Conservation (phyloP, 2,888 invertebrate species). For the Leptarthrus brevirostris region DNA sequence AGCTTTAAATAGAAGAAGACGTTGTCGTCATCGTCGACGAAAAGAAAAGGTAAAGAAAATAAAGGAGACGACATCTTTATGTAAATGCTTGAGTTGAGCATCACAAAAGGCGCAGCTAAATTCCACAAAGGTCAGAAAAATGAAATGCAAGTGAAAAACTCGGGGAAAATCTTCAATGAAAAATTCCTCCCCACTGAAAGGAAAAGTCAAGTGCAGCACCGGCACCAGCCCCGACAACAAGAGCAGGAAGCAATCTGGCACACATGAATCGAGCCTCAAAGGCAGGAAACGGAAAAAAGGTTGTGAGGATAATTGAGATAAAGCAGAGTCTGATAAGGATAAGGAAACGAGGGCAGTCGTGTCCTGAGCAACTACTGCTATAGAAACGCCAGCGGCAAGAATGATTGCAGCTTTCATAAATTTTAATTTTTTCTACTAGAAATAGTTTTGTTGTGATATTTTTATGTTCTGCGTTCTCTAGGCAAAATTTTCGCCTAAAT, state of each 20-base stretch:
- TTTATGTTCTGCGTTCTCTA: too few species aligned
- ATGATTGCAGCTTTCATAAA: constrained; percentile 35
- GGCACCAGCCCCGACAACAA: not conserved
- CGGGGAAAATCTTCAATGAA: constrained; percentile 29
- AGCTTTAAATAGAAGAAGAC: constrained; percentile 6
- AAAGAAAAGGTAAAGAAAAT: constrained; percentile 4
- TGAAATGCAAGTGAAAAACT: constrained; percentile 40
- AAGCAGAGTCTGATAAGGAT: constrained; percentile 14
- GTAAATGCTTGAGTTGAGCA: constrained; percentile 28
- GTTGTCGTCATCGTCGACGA: too few species aligned
- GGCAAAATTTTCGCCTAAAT: too few species aligned
- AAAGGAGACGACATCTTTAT: constrained; percentile 9
- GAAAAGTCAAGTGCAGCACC: constrained; percentile 39
- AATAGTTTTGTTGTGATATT: not conserved
- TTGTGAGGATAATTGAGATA: constrained; percentile 43
- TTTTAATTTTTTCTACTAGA: not conserved
- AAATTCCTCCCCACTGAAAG: constrained; percentile 32
- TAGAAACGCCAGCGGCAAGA: not conserved
- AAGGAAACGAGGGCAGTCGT: too few species aligned
- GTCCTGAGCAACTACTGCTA: not conserved
- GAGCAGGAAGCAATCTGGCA: constrained; percentile 39
- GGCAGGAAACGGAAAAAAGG: constrained; percentile 40
- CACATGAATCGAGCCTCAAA: constrained; percentile 34
- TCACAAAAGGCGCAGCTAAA: constrained; percentile 27
- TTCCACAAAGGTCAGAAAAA: constrained; percentile 39